Conservation (phyloP, 1,140 invertebrate species). For the Drosophila oshimai region DNA sequence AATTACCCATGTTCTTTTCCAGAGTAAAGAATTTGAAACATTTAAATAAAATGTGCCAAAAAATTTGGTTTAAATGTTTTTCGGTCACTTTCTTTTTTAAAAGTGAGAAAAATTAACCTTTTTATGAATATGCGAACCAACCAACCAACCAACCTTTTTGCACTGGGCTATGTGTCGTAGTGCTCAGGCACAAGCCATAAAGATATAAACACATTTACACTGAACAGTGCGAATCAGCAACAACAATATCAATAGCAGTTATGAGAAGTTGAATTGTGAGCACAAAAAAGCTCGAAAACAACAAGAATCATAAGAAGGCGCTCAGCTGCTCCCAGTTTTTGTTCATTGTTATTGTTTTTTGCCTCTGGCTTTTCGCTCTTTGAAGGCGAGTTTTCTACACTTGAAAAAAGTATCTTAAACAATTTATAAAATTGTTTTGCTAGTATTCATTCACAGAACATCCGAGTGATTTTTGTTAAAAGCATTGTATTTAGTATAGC, state of each 20-base stretch:
- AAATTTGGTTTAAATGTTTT: no score
- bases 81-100: no score
- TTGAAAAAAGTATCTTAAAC: background rate
- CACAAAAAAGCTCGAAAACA: constrained; percentile 8
- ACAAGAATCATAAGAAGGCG: constrained; percentile 29
- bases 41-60: no score
- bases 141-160: constrained; percentile 61
- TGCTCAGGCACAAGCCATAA: constrained; percentile 46
- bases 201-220: constrained; percentile 70
- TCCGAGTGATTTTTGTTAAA: no score
- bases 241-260: constrained; percentile 15
- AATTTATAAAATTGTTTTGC: background rate
- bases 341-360: constrained; percentile 56
- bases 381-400: background rate
- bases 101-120: background rate
- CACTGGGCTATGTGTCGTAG: constrained; percentile 29
- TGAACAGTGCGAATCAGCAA: constrained; percentile 11
- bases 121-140: no score
- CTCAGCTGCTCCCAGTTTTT: constrained; percentile 52
- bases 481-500: no score
- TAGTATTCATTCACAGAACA: no score
- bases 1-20: background rate
- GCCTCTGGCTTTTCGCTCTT: constrained; percentile 21
- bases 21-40: background rate
- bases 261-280: constrained; percentile 10